These are phyloP conservation scores for Ptychadena robeensis DNA, from an alignment of 2,797 vertebrate genomes.

Conservation along the genomic window DNA sequence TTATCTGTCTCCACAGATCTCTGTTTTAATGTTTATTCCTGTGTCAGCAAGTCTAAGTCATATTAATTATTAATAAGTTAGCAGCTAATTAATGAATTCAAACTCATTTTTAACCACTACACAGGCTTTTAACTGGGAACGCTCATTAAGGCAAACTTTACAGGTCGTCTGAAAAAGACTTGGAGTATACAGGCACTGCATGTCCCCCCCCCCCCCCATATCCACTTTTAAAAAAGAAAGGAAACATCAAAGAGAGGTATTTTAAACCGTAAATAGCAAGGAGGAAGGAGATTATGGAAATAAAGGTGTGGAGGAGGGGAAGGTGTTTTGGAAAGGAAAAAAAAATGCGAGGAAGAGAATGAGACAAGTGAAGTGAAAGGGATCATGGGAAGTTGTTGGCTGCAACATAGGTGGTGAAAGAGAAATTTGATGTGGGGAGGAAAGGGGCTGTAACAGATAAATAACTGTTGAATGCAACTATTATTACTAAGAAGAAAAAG, in stretches of 20 bases:
- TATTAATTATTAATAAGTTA: constrained; percentile 41
- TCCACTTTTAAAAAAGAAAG: not conserved
- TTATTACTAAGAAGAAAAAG: not conserved
- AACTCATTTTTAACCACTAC: not conserved
- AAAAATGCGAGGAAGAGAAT: constrained; percentile 6
- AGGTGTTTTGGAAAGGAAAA: constrained; percentile 8
- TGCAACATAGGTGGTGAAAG: not conserved
- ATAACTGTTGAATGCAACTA: no score
- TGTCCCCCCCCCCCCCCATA: constrained; percentile 30
- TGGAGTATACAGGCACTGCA: not conserved
- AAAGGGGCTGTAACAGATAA: not conserved
- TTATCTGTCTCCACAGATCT: constrained; percentile 22
- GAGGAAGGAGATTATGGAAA: constrained; percentile 30
- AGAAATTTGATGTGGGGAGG: not conserved
- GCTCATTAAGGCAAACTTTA: constrained; percentile 30
- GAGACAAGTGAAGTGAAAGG: constrained; percentile 19
- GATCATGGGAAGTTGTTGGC: not conserved
- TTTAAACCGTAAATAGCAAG: constrained; percentile 37
- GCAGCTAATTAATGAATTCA: constrained; percentile 39
- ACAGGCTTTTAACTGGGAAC: not conserved
- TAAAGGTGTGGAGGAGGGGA: constrained; percentile 45
- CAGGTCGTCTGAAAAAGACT: not conserved
- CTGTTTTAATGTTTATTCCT: not conserved
- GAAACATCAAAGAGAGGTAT: constrained; percentile 52
- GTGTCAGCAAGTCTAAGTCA: constrained; percentile 33